Conservation (phyloP, 92 coral and sea anemone species). For the Paragorgia papillata region DNA sequence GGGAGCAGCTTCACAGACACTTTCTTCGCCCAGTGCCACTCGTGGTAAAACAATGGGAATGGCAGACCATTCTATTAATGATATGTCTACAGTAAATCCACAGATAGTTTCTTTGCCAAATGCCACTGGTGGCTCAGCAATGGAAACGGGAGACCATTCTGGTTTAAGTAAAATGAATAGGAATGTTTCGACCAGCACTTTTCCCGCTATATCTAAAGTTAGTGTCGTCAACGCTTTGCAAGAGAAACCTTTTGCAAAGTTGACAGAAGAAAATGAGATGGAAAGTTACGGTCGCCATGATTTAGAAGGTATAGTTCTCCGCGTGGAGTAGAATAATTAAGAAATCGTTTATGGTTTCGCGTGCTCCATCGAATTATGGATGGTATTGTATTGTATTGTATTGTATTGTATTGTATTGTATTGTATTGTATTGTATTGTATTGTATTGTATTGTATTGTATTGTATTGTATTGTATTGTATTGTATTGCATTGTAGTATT, state of each 20-base stretch:
- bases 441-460: background rate
- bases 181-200: too few species aligned
- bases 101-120: background rate
- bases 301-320: background rate
- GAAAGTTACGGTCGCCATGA: background rate
- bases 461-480: background rate
- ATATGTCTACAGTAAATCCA: too few species aligned
- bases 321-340: background rate
- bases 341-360: too few species aligned
- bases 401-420: background rate
- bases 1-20: background rate
- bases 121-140: too few species aligned
- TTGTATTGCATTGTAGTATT: too few species aligned
- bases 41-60: too few species aligned
- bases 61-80: background rate
- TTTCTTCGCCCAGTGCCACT: background rate
- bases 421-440: background rate
- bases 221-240: background rate
- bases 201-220: background rate
- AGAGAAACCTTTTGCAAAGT: background rate
- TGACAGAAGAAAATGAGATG: background rate
- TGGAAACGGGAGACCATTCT: too few species aligned
- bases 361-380: background rate
- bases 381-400: conserved; percentile 27
- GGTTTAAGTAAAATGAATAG: too few species aligned